phyloP scores from a whole-genome alignment of 64 coral and sea anemone genomes.

The Montipora cactus region DNA sequence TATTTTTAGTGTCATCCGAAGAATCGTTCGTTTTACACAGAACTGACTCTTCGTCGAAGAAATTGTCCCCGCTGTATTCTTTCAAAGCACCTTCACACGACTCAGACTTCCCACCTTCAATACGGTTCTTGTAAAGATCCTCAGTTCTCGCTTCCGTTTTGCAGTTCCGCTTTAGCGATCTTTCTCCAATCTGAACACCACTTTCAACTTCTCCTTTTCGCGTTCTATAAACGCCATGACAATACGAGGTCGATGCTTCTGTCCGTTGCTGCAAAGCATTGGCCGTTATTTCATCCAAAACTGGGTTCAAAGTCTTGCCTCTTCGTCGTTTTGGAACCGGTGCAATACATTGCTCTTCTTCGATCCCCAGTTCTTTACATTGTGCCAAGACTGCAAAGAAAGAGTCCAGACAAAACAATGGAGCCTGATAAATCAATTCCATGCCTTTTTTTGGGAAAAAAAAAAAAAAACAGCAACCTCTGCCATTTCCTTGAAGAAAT shows the following conservation, averaged over 20 bases:
- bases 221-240: no score
- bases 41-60: not conserved
- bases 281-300: not conserved
- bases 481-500: no score
- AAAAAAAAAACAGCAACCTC: no score
- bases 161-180: not conserved
- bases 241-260: not conserved
- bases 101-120: not conserved
- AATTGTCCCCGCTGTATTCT: not conserved
- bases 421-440: not conserved
- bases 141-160: not conserved
- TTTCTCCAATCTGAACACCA: not conserved
- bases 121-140: not conserved
- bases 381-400: constrained; percentile 21
- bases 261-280: not conserved
- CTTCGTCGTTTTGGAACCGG: constrained; percentile 47
- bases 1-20: not conserved
- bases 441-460: no score
- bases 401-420: not conserved
- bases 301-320: not conserved
- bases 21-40: not conserved
- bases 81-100: not conserved
- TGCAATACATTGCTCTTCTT: constrained; percentile 35
- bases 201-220: not conserved
- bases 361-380: constrained; percentile 70